Conservation (phyloP, 1,140 invertebrate genomes). For the Brachionus paranguensis region DNA sequence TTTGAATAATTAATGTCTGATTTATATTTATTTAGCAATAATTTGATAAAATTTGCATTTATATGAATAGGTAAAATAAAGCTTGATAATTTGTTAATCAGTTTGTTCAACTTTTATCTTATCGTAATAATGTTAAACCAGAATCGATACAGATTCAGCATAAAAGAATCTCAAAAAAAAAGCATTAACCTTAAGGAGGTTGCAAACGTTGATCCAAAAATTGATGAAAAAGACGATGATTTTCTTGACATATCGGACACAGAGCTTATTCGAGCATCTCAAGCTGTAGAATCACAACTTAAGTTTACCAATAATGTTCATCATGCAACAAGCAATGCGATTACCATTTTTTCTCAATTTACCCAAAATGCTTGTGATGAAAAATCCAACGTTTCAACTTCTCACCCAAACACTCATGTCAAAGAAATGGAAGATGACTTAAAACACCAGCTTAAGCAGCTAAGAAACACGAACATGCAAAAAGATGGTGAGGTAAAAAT, state of each 20-base stretch:
- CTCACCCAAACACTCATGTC: not conserved
- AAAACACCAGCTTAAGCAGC: not conserved
- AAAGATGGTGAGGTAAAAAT: conserved; percentile 40
- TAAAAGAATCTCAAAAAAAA: not conserved
- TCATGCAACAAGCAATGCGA: conserved; percentile 28
- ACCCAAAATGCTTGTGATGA: not conserved
- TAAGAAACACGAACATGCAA: conserved; percentile 13
- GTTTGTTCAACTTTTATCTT: no score
- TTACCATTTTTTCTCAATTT: conserved; percentile 36
- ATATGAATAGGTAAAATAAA: no score
- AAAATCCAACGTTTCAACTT: not conserved
- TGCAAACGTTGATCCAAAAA: not conserved
- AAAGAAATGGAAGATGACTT: not conserved
- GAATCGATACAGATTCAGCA: not conserved
- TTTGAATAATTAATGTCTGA: no score
- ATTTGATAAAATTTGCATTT: no score
- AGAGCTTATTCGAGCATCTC: conserved; percentile 33
- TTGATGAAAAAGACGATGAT: conserved; percentile 18
- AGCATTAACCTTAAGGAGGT: not conserved
- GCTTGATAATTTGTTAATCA: no score
- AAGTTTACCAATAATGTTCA: conserved; percentile 37
- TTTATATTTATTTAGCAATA: no score
- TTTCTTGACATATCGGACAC: conserved; percentile 34
- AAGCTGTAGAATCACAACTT: conserved; percentile 30
- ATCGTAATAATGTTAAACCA: no score